Evolutionary conservation across 2,113 vertebrate species (phyloP), one percentile per base, ranked within the genome.

Genomic region (Procavia capensis): DNA sequence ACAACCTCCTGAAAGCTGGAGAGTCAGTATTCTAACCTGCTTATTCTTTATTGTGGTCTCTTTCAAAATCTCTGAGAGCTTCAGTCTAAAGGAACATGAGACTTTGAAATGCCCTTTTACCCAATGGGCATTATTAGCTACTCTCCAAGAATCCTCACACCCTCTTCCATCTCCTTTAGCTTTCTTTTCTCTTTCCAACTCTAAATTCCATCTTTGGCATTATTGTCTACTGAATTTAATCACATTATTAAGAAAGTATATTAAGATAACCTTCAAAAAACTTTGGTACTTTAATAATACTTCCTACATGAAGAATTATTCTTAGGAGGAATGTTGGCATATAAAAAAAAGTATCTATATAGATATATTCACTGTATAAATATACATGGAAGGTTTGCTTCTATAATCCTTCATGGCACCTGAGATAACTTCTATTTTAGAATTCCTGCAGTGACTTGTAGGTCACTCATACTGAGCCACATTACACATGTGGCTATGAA

Each of bases 231-330:
- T 85, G 36, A 88, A 78, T 74, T 74, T 85, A 83, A 79, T 83
- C 82, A 27, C 14, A 76, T 70, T 70, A 74, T 61, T 83, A 92
- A 63, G 16, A n/a, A 95, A 94, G 76, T 82, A 81, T 72, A 54
- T 66, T 50, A 13, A 96, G 80, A 80, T 90, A 20, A 29, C 29
- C 34, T 87, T 95, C 76, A 94, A 70, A 91, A 68, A 83, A 57
- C 19, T 6, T 68, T 66, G 19, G 19, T 24, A 9, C 16, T 27
- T 86, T 87, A 83, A 24, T 63, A 87, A 92, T 86, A 84, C 36
- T 85, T 79, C 1, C 61, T 85, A 8, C n/a, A 72, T 13, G 82
- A 29, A 95, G 22, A 86, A 50, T 88, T 95, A 72, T 63, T 10
- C 39, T 61, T 54, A 64, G 43, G 5, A 66, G 11, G 3, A 93